Percentiles rank a stretch among this genome's conserved stretches.
Conservation (phyloP, 1,140 invertebrate genomes). For the Conopomorpha cramerella region DNA sequence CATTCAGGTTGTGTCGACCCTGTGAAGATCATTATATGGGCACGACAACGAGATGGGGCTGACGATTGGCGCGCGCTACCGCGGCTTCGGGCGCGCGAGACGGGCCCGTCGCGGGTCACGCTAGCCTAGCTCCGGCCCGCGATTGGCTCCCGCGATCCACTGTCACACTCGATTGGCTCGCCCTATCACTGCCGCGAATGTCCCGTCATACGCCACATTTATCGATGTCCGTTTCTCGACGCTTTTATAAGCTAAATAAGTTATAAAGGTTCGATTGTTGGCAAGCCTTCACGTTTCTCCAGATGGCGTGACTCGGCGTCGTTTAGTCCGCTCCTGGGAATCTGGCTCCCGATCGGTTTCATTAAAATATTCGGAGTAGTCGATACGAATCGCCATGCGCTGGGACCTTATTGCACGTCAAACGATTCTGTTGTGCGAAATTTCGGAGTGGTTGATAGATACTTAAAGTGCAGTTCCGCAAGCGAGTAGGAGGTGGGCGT, state of each 20-base stretch:
- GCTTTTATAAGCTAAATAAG: conserved; percentile 52
- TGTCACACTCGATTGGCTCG: conserved; percentile 39
- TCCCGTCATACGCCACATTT: conserved; percentile 49
- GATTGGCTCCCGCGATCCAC: conserved; percentile 39
- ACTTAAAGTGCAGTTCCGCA: too few species aligned
- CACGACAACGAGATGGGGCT: conserved; percentile 58
- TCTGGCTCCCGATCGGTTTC: conserved; percentile 51
- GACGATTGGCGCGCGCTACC: conserved; percentile 44
- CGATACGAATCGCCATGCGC: conserved; percentile 34
- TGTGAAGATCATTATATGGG: conserved; percentile 60
- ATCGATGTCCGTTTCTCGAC: conserved; percentile 48
- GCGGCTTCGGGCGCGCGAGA: conserved; percentile 48
- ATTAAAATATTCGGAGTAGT: conserved; percentile 8
- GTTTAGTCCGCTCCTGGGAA: conserved; percentile 43
- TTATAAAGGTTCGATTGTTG: conserved; percentile 55
- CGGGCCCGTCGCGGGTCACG: too few species aligned
- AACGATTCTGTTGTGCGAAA: too few species aligned
- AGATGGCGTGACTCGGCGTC: conserved; percentile 58
- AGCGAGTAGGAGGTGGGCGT: too few species aligned
- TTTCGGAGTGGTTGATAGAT: too few species aligned
- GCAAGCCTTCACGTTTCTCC: conserved; percentile 50
- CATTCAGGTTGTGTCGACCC: conserved; percentile 44
- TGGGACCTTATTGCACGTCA: neutral
- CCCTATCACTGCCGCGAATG: conserved; percentile 38
- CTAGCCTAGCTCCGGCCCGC: conserved; percentile 45